A percentile compares a stretch with the other conserved stretches of the same genome.
Conservation (phyloP, 1,140 invertebrate genomes). For the Lepidostoma basale region DNA sequence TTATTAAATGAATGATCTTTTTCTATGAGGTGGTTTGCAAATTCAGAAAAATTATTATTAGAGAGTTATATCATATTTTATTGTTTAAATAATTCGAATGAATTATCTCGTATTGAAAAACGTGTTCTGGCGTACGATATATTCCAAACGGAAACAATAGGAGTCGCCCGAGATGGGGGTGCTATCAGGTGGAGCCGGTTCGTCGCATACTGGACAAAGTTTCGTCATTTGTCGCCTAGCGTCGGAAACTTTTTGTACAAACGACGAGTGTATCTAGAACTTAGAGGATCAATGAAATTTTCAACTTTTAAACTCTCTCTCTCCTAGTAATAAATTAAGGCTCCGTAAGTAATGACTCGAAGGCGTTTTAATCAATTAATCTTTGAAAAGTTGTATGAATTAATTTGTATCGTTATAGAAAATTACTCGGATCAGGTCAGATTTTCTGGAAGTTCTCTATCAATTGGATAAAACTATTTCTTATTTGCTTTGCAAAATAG, state of each 20-base stretch:
- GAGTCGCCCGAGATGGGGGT: not conserved
- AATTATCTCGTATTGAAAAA: not conserved
- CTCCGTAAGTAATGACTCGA: not conserved
- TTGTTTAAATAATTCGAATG: not conserved
- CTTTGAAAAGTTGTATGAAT: too few relatives aligned
- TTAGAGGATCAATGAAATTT: not conserved
- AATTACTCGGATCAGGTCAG: too few relatives aligned
- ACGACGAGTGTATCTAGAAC: not conserved
- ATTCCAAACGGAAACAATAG: constrained; percentile 1
- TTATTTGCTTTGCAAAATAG: too few relatives aligned
- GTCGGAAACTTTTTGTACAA: not conserved
- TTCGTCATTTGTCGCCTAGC: constrained; percentile 3
- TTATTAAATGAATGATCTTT: too few relatives aligned
- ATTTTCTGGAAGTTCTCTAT: too few relatives aligned
- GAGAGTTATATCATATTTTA: not conserved
- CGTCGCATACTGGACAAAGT: constrained; percentile 4
- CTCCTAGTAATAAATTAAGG: not conserved
- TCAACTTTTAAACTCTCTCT: not conserved
- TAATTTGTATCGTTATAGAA: too few relatives aligned
- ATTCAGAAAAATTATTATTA: too few relatives aligned
- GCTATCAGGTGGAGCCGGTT: not conserved
- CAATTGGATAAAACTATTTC: too few relatives aligned
- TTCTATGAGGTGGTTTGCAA: too few relatives aligned
- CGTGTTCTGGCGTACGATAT: not conserved
- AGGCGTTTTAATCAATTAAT: not conserved